Conservation (phyloP, 2,113 vertebrate genomes). For the Channa argus region DNA sequence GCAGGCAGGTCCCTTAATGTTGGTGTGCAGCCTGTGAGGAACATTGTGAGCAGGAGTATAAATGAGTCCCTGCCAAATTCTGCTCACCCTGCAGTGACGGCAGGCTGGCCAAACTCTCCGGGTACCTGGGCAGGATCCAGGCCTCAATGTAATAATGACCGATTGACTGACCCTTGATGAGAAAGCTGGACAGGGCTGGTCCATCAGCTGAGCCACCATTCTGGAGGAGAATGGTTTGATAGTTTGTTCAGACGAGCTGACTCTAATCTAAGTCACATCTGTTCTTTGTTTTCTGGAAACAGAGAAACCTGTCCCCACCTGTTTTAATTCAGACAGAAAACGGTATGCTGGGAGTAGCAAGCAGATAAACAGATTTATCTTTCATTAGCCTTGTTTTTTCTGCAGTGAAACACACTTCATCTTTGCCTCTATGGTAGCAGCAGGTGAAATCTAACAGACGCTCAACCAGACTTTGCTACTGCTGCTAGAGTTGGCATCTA, state of each 20-base stretch:
- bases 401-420: constrained; percentile 7
- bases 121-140: constrained; percentile 50
- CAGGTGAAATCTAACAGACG: constrained; percentile 30
- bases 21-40: constrained; percentile 26
- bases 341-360: background rate
- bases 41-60: constrained; percentile 29
- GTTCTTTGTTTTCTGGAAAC: background rate
- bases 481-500: constrained; percentile 16
- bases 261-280: constrained; percentile 8
- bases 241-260: background rate
- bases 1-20: constrained; percentile 30
- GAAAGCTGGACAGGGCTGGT: constrained; percentile 5
- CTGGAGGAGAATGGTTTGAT: background rate
- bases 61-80: constrained; percentile 38
- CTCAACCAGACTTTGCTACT: constrained; percentile 15
- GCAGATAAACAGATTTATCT: background rate
- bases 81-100: constrained; percentile 29
- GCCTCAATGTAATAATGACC: constrained; percentile 21
- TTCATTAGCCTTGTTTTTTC: background rate
- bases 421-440: background rate
- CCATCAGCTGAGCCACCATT: background rate
- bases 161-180: constrained; percentile 39
- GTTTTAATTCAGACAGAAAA: background rate
- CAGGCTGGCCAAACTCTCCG: constrained; percentile 24
- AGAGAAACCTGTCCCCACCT: background rate